A percentile compares a stretch with the other conserved stretches of the same genome.
phyloP scores from a whole-genome alignment of 2,888 invertebrate genomes.

The Koerneria pararmatus region DNA sequence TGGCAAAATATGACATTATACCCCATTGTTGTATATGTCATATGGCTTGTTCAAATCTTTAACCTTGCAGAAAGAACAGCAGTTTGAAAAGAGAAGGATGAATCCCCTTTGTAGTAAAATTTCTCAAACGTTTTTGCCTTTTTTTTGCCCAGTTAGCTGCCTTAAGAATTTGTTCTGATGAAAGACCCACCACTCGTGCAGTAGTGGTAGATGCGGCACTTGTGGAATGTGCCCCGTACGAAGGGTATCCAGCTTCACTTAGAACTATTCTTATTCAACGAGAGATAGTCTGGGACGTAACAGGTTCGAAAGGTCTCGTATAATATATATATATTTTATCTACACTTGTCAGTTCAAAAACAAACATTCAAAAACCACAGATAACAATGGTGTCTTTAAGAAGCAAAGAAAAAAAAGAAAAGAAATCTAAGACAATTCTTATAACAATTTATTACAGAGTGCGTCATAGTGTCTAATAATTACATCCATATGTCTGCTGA shows the following conservation, averaged over 20 bases:
- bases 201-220: not conserved
- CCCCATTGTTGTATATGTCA: not conserved
- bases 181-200: not conserved
- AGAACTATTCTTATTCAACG: conserved; percentile 9
- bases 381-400: too few species aligned
- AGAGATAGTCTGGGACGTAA: not conserved
- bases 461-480: too few species aligned
- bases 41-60: not conserved
- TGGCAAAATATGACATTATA: conserved; percentile 8
- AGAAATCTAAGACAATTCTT: too few species aligned
- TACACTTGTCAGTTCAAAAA: too few species aligned
- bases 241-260: not conserved
- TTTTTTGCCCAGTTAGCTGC: conserved; percentile 2
- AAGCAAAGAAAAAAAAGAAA: too few species aligned
- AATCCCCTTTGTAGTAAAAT: conserved; percentile 12
- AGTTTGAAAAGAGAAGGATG: too few species aligned
- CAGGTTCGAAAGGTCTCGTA: not conserved
- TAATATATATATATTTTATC: too few species aligned
- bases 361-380: too few species aligned
- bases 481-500: too few species aligned
- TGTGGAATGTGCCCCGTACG: conserved; percentile 12
- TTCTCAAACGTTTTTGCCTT: not conserved
- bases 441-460: too few species aligned
- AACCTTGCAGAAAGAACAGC: conserved; percentile 5
- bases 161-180: not conserved